Evolutionary conservation across 2,888 invertebrate genomes (phyloP).

Genomic region (Drosophila glabriapex): DNA sequence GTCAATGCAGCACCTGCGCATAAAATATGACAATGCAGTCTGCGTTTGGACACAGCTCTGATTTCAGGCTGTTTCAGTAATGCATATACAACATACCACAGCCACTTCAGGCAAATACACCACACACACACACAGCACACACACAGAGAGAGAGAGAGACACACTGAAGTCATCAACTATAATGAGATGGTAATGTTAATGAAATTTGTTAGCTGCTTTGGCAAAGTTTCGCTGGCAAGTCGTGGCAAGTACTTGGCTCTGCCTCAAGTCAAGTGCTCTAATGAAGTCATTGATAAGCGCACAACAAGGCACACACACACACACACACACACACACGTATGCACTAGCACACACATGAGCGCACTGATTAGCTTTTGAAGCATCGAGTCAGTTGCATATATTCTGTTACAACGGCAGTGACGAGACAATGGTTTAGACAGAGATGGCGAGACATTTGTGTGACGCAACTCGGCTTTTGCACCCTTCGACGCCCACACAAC

Average conservation of each 20-base stretch:
- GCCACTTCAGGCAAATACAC: conserved; percentile 17
- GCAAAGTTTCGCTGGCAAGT: conserved; percentile 53
- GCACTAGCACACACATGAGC: conserved; percentile 5
- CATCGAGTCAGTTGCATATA: conserved; percentile 65
- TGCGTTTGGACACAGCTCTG: conserved; percentile 21
- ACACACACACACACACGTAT: conserved; percentile 8
- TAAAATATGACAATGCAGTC: conserved; percentile 19
- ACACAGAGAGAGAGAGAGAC: conserved; percentile 13
- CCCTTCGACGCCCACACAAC: neutral
- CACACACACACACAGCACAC: neutral
- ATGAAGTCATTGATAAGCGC: conserved; percentile 80
- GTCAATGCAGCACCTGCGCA: conserved; percentile 46
- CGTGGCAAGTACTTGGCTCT: conserved; percentile 19
- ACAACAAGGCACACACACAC: conserved; percentile 37
- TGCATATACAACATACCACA: conserved; percentile 14
- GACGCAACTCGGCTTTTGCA: neutral
- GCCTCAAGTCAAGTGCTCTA: conserved; percentile 63
- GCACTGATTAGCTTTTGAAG: conserved; percentile 64
- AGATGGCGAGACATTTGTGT: neutral
- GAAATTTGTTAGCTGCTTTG: conserved; percentile 71
- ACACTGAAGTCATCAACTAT: conserved; percentile 67
- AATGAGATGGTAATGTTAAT: conserved; percentile 80
- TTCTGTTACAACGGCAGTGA: conserved; percentile 40
- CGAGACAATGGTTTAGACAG: conserved; percentile 60
- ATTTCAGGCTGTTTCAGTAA: conserved; percentile 10